Conservation (phyloP, 2,888 invertebrate species). For the Thera britannica region DNA sequence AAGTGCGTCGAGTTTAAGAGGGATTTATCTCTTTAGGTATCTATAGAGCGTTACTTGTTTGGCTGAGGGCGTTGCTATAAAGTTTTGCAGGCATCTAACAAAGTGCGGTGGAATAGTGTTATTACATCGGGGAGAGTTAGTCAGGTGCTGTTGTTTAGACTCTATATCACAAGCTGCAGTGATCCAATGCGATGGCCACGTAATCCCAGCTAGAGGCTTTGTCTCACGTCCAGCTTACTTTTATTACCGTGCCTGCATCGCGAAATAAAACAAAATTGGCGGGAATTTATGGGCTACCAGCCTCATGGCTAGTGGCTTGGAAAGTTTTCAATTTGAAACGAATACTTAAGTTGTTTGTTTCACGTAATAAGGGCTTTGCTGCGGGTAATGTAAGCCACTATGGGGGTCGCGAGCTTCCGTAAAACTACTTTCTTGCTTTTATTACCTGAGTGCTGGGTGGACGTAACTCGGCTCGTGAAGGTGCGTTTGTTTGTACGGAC, state of each 20-base stretch:
- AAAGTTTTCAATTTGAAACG: constrained; percentile 85
- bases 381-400: constrained; percentile 76
- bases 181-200: constrained; percentile 80
- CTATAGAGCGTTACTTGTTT: constrained; percentile 43
- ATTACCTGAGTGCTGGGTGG: constrained; percentile 77
- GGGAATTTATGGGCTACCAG: constrained; percentile 81
- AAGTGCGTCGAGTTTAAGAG: constrained; percentile 59
- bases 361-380: constrained; percentile 81
- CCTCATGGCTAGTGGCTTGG: constrained; percentile 81
- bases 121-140: constrained; percentile 54
- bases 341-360: constrained; percentile 80
- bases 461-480: constrained; percentile 58
- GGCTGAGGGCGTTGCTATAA: constrained; percentile 36
- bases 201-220: constrained; percentile 81
- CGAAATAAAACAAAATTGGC: constrained; percentile 85
- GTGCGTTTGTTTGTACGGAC: constrained; percentile 52
- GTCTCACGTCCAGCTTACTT: constrained; percentile 85
- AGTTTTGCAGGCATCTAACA: constrained; percentile 34
- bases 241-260: constrained; percentile 83
- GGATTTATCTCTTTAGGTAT: constrained; percentile 52
- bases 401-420: constrained; percentile 79
- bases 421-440: constrained; percentile 83
- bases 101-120: constrained; percentile 42
- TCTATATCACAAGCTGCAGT: constrained; percentile 76
- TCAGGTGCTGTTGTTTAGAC: constrained; percentile 76